phyloP scores from a whole-genome alignment of 2,113 vertebrate species.

The Narcine bancroftii region DNA sequence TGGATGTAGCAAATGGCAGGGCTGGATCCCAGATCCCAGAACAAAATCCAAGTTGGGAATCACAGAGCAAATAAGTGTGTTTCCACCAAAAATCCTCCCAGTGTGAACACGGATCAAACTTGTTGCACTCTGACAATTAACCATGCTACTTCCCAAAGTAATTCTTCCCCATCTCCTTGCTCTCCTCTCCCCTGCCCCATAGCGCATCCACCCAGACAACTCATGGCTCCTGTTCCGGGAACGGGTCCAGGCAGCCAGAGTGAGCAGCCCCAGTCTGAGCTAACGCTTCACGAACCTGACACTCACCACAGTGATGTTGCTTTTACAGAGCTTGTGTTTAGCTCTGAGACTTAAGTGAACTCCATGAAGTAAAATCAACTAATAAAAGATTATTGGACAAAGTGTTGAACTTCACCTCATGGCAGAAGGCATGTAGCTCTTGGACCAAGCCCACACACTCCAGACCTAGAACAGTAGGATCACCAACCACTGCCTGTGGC shows the following conservation, averaged over 20 bases:
- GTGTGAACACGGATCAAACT: not conserved
- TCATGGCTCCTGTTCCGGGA: not conserved
- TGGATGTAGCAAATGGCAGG: no score
- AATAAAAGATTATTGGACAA: conserved; percentile 5
- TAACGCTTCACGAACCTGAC: not conserved
- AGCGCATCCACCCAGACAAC: not conserved
- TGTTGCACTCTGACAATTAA: no score
- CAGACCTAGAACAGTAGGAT: no score
- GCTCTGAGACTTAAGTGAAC: not conserved
- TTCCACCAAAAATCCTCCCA: no score
- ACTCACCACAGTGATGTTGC: not conserved
- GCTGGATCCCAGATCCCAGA: no score
- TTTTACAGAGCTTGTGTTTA: not conserved
- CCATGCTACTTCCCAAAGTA: not conserved
- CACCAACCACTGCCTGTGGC: no score
- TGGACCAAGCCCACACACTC: not conserved
- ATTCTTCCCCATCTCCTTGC: not conserved
- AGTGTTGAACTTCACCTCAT: not conserved
- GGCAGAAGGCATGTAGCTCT: conserved; percentile 9
- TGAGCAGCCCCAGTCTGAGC: not conserved
- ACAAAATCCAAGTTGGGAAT: not conserved
- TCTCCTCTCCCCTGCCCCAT: not conserved
- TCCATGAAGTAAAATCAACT: conserved; percentile 17
- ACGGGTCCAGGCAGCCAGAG: not conserved
- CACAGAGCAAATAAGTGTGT: not conserved